Percentiles rank a stretch among this genome's conserved stretches.
Evolutionary conservation across 2,113 vertebrate species (phyloP).

Genomic region (Axis porcinus): DNA sequence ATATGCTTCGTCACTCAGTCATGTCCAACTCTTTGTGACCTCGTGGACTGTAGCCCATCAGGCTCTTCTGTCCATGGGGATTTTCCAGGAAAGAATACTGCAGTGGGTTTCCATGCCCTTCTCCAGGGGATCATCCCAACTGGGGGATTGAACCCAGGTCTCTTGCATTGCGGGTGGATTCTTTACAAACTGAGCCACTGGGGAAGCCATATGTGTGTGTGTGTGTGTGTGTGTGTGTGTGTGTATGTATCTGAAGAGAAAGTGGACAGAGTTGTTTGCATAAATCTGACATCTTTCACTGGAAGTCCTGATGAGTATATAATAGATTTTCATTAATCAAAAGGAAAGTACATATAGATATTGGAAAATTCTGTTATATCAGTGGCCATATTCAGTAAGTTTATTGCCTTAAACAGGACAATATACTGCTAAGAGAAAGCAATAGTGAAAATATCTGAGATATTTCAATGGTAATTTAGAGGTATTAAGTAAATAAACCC

Average conservation of each 20-base stretch:
- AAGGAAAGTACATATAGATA: background rate
- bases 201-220: background rate
- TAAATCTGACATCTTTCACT: background rate
- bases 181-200: background rate
- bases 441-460: background rate
- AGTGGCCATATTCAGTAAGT: background rate
- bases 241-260: background rate
- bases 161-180: background rate
- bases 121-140: background rate
- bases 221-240: too few relatives aligned
- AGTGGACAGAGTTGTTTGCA: background rate
- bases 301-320: background rate
- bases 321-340: background rate
- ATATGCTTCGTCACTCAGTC: fast-evolving
- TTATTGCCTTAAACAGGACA: background rate
- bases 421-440: background rate
- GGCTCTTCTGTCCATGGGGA: background rate
- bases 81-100: background rate
- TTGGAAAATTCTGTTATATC: background rate
- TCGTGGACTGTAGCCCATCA: background rate
- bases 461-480: background rate
- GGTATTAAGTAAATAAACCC: background rate
- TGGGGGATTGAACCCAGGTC: background rate
- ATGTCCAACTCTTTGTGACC: background rate
- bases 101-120: background rate